phyloP scores from a whole-genome alignment of 2,797 vertebrate genomes.

The Chaetophractus vellerosus region DNA sequence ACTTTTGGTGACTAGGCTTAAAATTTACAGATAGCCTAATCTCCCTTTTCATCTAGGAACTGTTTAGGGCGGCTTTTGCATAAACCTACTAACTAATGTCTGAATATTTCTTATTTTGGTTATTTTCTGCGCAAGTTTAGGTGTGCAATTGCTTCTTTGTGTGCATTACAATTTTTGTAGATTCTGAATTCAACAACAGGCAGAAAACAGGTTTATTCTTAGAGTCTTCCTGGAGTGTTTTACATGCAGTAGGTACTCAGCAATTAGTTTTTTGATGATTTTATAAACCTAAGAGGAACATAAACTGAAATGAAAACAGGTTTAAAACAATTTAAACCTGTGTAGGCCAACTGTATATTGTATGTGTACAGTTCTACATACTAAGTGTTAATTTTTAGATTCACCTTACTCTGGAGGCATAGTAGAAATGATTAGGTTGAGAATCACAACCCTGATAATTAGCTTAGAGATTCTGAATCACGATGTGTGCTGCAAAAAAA shows the following conservation, averaged over 20 bases:
- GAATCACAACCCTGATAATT: constrained; percentile 91
- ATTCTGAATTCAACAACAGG: not conserved
- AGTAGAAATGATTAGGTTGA: constrained; percentile 91
- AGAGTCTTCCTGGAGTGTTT: not conserved
- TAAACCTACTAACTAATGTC: not conserved
- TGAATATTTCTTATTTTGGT: not conserved
- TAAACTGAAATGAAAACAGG: constrained; percentile 28
- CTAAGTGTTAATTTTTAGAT: constrained; percentile 90
- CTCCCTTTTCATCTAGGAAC: not conserved
- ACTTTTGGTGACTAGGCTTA: constrained; percentile 10
- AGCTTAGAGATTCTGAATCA: constrained; percentile 91
- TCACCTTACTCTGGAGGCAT: constrained; percentile 87
- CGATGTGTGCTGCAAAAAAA: constrained; percentile 85
- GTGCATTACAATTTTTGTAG: not conserved
- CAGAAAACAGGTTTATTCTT: not conserved
- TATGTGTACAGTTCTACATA: constrained; percentile 82
- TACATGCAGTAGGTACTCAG: not conserved
- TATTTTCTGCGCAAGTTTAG: not conserved
- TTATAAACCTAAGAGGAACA: not conserved
- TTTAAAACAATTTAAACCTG: constrained; percentile 57
- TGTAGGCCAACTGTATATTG: constrained; percentile 64
- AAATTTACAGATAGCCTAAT: constrained; percentile 24
- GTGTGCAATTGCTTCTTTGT: not conserved
- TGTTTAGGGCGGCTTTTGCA: not conserved
- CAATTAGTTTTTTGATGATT: constrained; percentile 54